A percentile compares a stretch with the other conserved stretches of the same genome.
Conservation (phyloP, 2,888 invertebrate genomes). For the Pogonocherus hispidulus region DNA sequence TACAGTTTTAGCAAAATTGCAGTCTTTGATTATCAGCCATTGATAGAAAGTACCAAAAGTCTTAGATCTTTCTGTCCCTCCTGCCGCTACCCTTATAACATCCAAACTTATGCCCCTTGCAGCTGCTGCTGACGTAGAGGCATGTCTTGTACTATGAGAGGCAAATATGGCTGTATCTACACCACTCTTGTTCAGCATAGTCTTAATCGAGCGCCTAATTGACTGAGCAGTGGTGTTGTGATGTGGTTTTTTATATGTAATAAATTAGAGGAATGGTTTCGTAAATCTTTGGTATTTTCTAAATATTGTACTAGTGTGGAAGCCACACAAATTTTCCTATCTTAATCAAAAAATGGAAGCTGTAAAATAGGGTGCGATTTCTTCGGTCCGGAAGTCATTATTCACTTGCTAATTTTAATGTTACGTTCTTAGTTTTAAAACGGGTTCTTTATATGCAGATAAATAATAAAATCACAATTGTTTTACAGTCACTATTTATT, state of each 20-base stretch:
- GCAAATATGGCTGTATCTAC: slow-evolving; percentile 47
- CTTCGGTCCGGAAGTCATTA: not conserved
- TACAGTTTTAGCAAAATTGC: too few relatives aligned
- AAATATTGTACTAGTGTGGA: not conserved
- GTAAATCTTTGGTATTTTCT: not conserved
- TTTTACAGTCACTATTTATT: too few relatives aligned
- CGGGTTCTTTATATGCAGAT: too few relatives aligned
- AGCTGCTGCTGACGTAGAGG: slow-evolving; percentile 49
- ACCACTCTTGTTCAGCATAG: slow-evolving; percentile 41
- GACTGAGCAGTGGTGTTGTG: slow-evolving; percentile 17
- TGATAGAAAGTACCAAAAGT: slow-evolving; percentile 13
- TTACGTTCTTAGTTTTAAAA: not conserved
- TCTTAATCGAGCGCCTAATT: slow-evolving; percentile 35
- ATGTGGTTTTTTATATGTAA: too few relatives aligned
- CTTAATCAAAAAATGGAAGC: slow-evolving; percentile 11
- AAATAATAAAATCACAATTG: too few relatives aligned
- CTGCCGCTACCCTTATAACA: slow-evolving; percentile 48
- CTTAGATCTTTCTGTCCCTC: slow-evolving; percentile 48
- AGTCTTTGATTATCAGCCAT: too few relatives aligned
- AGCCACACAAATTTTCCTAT: slow-evolving; percentile 14
- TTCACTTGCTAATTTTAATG: not conserved
- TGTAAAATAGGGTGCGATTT: not conserved
- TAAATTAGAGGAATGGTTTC: not conserved
- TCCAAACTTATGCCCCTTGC: slow-evolving; percentile 47
- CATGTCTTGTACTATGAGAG: slow-evolving; percentile 50